Evolutionary conservation across 2,113 vertebrate species (phyloP).

Genomic region (Gopherus flavomarginatus): DNA sequence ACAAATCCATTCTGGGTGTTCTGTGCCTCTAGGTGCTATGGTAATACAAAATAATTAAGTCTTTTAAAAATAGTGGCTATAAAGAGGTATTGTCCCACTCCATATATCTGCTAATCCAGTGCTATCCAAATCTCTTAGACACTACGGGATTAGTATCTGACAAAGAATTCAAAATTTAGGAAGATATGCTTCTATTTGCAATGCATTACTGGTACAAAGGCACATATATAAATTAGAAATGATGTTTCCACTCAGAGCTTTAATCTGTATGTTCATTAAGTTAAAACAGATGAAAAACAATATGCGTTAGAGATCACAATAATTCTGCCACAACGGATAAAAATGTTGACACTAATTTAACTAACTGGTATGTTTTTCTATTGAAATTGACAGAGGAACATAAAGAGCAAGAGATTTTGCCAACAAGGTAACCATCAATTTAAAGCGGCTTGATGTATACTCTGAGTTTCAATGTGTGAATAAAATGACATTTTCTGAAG

Average conservation of each 20-base stretch:
- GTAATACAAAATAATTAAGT: background rate
- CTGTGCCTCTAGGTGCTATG: background rate
- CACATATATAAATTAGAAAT: background rate
- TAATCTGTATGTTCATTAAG: background rate
- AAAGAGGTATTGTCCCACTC: background rate
- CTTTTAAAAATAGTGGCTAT: background rate
- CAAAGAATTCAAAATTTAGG: background rate
- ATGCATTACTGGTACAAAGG: background rate
- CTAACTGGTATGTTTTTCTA: background rate
- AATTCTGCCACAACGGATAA: background rate
- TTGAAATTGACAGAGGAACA: background rate
- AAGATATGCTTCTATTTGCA: background rate
- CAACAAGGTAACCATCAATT: background rate
- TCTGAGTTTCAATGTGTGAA: background rate
- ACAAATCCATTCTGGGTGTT: background rate
- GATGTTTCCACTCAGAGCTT: background rate
- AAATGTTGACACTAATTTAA: background rate
- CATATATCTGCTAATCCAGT: background rate
- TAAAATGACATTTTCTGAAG: background rate
- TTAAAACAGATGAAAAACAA: slow-evolving; percentile 18
- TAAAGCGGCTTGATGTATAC: background rate
- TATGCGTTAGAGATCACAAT: background rate
- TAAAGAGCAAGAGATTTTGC: background rate
- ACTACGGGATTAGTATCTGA: background rate
- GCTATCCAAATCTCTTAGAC: background rate